Conservation (phyloP, 1,140 invertebrate species). For the Tribolium castaneum region DNA sequence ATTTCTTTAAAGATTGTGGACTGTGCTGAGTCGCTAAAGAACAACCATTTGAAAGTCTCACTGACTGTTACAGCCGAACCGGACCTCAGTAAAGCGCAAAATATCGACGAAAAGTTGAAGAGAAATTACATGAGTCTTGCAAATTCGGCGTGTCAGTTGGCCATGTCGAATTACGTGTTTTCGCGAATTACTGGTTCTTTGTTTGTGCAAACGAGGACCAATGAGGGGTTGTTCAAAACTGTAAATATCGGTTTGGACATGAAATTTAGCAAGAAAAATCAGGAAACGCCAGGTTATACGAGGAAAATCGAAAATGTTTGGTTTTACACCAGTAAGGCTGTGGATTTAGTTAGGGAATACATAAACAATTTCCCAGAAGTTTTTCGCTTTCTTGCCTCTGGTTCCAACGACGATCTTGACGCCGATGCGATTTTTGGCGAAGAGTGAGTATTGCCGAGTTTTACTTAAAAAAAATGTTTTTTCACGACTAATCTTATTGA, state of each 20-base stretch:
- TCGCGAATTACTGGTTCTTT: slow-evolving; percentile 87
- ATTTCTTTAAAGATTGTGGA: slow-evolving; percentile 59
- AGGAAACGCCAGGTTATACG: slow-evolving; percentile 84
- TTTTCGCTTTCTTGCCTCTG: slow-evolving; percentile 70
- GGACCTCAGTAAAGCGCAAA: slow-evolving; percentile 59
- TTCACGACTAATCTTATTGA: too few species aligned
- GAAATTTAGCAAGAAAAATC: slow-evolving; percentile 87
- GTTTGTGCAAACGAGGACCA: slow-evolving; percentile 69
- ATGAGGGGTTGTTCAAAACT: slow-evolving; percentile 50
- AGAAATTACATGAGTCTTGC: slow-evolving; percentile 61
- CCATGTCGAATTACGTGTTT: slow-evolving; percentile 73
- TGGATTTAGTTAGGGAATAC: slow-evolving; percentile 79
- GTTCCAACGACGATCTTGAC: slow-evolving; percentile 71
- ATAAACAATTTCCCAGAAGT: slow-evolving; percentile 78
- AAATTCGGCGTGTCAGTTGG: slow-evolving; percentile 58
- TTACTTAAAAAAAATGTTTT: too few species aligned
- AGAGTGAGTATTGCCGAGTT: slow-evolving; percentile 59
- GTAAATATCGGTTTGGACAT: slow-evolving; percentile 92
- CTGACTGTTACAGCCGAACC: slow-evolving; percentile 64
- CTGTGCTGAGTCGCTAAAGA: slow-evolving; percentile 58
- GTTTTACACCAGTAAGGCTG: slow-evolving; percentile 83
- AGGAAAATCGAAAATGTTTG: slow-evolving; percentile 77
- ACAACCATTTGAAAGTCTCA: slow-evolving; percentile 62
- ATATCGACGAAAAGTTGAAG: slow-evolving; percentile 57
- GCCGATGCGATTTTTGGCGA: slow-evolving; percentile 75